Evolutionary conservation across 2,113 vertebrate species (phyloP).

Genomic region (Cololabis saira): DNA sequence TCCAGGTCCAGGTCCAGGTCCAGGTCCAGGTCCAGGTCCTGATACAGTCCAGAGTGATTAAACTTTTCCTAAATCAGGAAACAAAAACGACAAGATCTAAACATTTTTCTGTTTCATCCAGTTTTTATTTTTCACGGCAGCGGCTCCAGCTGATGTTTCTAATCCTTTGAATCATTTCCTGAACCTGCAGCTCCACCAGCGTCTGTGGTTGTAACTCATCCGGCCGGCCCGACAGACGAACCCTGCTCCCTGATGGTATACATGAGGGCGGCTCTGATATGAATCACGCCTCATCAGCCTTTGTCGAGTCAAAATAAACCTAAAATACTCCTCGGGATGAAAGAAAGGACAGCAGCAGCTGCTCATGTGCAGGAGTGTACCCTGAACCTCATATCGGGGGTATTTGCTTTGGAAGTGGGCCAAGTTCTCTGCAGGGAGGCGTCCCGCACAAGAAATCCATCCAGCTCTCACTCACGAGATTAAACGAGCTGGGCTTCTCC

Average conservation of each 20-base stretch:
- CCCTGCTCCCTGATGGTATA: conserved; percentile 4
- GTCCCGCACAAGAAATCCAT: conserved; percentile 46
- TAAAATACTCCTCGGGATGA: conserved; percentile 12
- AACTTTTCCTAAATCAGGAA: too few species aligned
- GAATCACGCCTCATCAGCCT: conserved; percentile 11
- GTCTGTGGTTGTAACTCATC: background rate
- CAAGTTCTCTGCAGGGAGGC: conserved; percentile 43
- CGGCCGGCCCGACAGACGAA: background rate
- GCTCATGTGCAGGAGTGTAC: conserved; percentile 37
- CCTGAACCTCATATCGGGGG: conserved; percentile 37
- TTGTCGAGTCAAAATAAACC: conserved; percentile 31
- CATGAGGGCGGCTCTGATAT: background rate
- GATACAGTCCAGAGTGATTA: too few species aligned
- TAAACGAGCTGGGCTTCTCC: conserved; percentile 37
- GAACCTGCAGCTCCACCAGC: background rate
- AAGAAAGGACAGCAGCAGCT: conserved; percentile 33
- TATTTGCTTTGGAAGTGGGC: conserved; percentile 60
- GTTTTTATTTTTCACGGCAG: too few species aligned
- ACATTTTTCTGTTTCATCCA: too few species aligned
- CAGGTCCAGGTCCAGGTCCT: too few species aligned
- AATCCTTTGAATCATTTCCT: background rate
- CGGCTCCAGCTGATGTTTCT: background rate
- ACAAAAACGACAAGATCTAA: too few species aligned
- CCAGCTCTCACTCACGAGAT: conserved; percentile 30
- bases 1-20: too few species aligned